Conservation (phyloP, 2,797 vertebrate species). For the Danio jaintianensis region DNA sequence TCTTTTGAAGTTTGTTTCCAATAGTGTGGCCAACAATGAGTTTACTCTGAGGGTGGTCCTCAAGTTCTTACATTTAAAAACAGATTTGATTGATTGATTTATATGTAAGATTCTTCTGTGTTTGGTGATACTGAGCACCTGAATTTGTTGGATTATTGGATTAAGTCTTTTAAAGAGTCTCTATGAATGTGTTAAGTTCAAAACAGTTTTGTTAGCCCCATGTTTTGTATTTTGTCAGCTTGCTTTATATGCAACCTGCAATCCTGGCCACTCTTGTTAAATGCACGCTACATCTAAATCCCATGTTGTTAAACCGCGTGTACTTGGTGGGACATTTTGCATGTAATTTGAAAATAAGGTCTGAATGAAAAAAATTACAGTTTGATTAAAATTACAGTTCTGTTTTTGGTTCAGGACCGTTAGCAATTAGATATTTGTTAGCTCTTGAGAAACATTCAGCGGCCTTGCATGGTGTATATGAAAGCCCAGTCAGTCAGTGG, state of each 20-base stretch:
- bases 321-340: conserved; percentile 44
- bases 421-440: conserved; percentile 36
- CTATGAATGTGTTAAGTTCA: conserved; percentile 24
- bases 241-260: not conserved
- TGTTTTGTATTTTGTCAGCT: not conserved
- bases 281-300: conserved; percentile 16
- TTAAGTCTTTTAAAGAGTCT: conserved; percentile 35
- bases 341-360: conserved; percentile 44
- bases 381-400: conserved; percentile 13
- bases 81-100: conserved; percentile 25
- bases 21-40: not conserved
- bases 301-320: conserved; percentile 36
- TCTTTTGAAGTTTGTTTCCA: conserved; percentile 45
- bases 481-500: not conserved
- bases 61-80: conserved; percentile 32
- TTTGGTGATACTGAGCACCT: not conserved
- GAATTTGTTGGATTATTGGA: not conserved
- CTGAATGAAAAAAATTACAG: not conserved
- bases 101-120: not conserved
- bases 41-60: conserved; percentile 39
- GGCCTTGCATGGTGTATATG: conserved; percentile 37
- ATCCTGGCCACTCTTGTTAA: not conserved
- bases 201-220: conserved; percentile 21
- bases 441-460: not conserved
- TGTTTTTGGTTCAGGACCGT: conserved; percentile 20